Evolutionary conservation across 2,113 vertebrate species (phyloP), one percentile per base, ranked within the genome.

Genomic region (Phylloscopus trochiloides): DNA sequence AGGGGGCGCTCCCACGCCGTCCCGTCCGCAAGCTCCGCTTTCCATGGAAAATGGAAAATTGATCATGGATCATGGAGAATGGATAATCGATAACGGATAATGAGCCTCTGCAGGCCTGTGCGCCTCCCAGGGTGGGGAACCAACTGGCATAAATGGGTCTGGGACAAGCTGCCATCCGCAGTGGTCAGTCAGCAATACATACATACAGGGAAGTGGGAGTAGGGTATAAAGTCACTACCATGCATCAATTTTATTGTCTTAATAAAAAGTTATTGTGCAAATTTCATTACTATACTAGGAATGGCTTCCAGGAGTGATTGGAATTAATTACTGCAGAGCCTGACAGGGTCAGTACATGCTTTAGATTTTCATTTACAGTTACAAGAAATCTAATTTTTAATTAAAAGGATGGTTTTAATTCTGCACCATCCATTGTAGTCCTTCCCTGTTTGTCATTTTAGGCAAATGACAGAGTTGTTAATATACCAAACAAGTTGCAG

Each of bases 91-190:
- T 34, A 8, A 42, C 24, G 20, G 16, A 16, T 34, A 31, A 38
- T 94, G 98, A 96, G 91, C 76, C 96, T 97, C 97, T 98, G 92
- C 54, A 72, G 97, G 92, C 80, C 50, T 70, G 75, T 63, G 42
- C 31, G 5, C 36, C 65, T 25, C 48, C 24, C 75, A 81, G 83
- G 83, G 93, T 79, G 94, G 96, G 93, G 81, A 95, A 86, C 79
- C 73, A 94, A 65, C 93, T 57, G 93, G 95, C 96, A 5, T 94
- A 92, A 96, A 92, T 31, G 93, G 86, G 91, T 91, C 67, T 92
- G 97, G 97, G 97, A 98, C 98, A 93, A 95, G 98, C 98, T 81
- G 50, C 94, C 92, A n/a, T 66, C 95, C 61, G 7, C 88, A 88
- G 40, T 73, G 86, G 78, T 65, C 68, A 68, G 9, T n/a, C 68